Evolutionary conservation across 2,797 vertebrate genomes (phyloP).

Genomic region (Tympanoctomys barrerae): DNA sequence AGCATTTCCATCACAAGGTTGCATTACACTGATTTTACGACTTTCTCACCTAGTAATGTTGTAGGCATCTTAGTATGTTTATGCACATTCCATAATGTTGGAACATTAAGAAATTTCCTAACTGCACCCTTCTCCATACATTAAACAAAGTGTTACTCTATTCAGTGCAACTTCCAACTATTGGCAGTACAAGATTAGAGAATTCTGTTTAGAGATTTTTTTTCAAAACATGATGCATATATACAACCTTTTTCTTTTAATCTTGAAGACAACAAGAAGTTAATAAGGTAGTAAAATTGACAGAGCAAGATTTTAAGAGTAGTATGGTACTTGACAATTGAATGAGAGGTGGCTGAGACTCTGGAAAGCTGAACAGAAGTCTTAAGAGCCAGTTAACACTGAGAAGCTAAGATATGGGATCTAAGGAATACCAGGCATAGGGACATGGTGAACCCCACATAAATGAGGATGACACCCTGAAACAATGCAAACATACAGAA

Average conservation of each 20-base stretch:
- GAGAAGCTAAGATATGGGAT: background rate
- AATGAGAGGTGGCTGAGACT: background rate
- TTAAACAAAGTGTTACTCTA: background rate
- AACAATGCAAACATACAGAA: background rate
- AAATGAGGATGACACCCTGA: background rate
- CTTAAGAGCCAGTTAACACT: background rate
- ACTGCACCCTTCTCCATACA: background rate
- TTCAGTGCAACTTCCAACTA: background rate
- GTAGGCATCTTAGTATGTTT: background rate
- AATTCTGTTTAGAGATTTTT: background rate
- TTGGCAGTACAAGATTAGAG: background rate
- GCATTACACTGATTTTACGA: background rate
- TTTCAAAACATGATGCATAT: background rate
- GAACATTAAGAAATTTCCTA: background rate
- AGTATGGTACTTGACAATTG: background rate
- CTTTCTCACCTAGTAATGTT: too few relatives aligned
- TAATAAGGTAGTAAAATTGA: background rate
- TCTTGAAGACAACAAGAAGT: background rate
- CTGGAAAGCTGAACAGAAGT: background rate
- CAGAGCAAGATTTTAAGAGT: background rate
- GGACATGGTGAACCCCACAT: background rate
- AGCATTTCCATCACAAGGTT: background rate
- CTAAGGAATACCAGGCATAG: rapidly evolving
- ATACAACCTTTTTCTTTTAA: background rate
- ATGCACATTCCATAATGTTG: background rate